Conservation (phyloP, 2,113 vertebrate species). For the Corythornis cristatus region DNA sequence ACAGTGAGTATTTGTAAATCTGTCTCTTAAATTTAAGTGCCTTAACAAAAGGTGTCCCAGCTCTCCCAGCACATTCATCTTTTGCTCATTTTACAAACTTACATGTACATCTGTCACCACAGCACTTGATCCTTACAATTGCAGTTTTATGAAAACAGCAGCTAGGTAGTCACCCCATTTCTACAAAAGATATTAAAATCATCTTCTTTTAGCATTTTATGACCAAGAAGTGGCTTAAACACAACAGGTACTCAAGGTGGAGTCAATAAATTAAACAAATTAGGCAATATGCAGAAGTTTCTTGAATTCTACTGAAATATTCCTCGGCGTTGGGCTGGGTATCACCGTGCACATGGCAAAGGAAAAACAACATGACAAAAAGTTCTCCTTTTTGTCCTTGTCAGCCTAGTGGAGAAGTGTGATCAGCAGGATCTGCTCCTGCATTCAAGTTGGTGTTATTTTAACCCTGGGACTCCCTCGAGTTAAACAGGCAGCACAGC, state of each 20-base stretch:
- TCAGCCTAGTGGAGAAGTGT: fast-evolving
- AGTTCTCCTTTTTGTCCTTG: neutral
- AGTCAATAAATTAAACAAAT: neutral
- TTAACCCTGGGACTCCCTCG: neutral
- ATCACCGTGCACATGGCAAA: fast-evolving
- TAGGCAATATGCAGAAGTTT: neutral
- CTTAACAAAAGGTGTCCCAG: conserved; percentile 2
- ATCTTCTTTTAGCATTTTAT: neutral
- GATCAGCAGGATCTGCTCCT: neutral
- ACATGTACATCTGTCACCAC: neutral
- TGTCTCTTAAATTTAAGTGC: neutral
- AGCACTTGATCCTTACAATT: neutral
- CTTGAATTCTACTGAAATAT: neutral
- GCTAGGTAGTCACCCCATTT: neutral
- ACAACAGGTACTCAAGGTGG: neutral
- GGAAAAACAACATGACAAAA: neutral
- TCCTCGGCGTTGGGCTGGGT: fast-evolving
- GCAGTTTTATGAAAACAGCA: neutral
- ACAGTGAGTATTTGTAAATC: conserved; percentile 20
- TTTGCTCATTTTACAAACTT: neutral
- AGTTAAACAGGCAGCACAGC: neutral
- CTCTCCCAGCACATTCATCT: neutral
- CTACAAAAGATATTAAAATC: neutral
- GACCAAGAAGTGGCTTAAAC: neutral
- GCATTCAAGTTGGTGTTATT: neutral